These are phyloP conservation scores for Scytalopus superciliaris DNA, from an alignment of 2,113 vertebrate genomes.

Conservation along the genomic window DNA sequence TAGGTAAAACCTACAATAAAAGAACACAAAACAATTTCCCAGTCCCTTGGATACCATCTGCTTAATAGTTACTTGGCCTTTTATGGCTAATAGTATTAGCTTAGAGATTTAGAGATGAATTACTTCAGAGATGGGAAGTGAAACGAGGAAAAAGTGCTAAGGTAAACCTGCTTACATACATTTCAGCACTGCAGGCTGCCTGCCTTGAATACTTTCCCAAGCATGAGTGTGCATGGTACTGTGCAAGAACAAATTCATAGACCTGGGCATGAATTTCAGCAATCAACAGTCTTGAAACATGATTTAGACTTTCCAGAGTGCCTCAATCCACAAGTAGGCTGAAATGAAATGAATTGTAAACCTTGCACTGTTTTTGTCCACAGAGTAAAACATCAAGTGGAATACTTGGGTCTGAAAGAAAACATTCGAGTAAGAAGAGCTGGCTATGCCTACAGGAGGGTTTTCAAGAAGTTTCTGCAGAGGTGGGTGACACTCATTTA, in stretches of 20 bases:
- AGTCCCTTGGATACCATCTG: background rate
- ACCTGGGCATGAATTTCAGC: background rate
- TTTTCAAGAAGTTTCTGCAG: conserved; percentile 95
- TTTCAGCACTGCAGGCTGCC: no score
- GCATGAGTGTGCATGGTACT: background rate
- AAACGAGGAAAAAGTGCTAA: background rate
- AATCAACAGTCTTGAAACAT: background rate
- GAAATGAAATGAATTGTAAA: background rate
- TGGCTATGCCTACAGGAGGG: conserved; percentile 92
- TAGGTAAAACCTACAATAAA: background rate
- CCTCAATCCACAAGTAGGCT: background rate
- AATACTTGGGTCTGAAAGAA: conserved; percentile 96
- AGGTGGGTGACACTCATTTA: conserved; percentile 74
- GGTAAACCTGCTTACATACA: background rate
- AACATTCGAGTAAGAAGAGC: conserved; percentile 96
- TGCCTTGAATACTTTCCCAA: background rate
- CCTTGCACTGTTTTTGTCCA: conserved; percentile 8
- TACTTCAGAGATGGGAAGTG: background rate
- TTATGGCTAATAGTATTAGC: background rate
- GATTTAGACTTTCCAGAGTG: background rate
- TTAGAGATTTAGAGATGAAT: background rate
- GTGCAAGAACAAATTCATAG: background rate
- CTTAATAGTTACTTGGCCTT: background rate
- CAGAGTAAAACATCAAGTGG: conserved; percentile 97
- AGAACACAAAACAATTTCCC: background rate